Evolutionary conservation across 2,797 vertebrate genomes (phyloP), one percentile per base, ranked within the genome.

Genomic region (Notolabrus celidotus): DNA sequence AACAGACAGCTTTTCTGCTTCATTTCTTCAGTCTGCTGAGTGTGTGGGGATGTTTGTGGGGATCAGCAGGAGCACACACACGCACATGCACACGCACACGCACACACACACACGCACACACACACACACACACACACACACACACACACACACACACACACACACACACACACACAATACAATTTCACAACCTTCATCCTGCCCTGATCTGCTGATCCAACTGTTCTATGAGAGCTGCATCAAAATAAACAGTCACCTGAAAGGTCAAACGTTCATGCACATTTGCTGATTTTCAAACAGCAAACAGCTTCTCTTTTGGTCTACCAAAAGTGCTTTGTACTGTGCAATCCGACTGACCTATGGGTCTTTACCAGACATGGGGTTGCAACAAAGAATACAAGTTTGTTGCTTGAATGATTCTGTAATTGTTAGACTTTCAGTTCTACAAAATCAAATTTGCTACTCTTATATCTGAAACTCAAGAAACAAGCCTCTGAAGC

Each of bases 11-110:
- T 67, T 51, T 12, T 54, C 20, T 45, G 68, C 53, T 61, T 75
- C 25, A 56, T 76, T 73, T 70, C 66, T 69, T 74, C 51, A 50
- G 47, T 53, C 63, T 83, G 79, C 77, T 79, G 71, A 84, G 57
- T 49, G 20, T 66, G 42, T 67, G 19, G 14, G 20, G 55, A 10
- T 33, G 41, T 67, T 47, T 47, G 2, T 0, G 31, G 74, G 73
- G 46, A 59, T 73, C 61, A 61, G 60, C 60, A 59, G 50, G 15
- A 42, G 25, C 8, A 39, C 34, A 38, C 50, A 39, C 19, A 53
- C 52, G 58, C 51, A 46, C 34, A 39, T 59, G 34, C 14, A 51
- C 51, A 39, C 45, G 45, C 55, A 56, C 42, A 33, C 33, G n/a
- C 50, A 39, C 19, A 53, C 52, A 58, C 51, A 46, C 34, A 39